Conservation (phyloP, 2,797 vertebrate genomes). For the Malurus splendens region DNA sequence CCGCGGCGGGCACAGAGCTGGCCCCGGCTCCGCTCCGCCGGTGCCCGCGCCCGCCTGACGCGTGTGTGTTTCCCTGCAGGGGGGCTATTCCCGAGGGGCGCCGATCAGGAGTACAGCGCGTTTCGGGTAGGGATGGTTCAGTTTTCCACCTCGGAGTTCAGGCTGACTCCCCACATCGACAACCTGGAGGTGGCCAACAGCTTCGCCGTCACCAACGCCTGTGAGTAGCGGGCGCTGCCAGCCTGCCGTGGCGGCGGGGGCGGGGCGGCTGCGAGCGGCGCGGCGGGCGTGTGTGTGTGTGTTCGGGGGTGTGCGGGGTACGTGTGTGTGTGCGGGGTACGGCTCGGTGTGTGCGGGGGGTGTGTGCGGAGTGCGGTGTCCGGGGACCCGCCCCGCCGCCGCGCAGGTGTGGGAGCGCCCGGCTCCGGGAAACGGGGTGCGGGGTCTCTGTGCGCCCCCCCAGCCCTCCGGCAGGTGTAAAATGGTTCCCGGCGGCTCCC, state of each 20-base stretch:
- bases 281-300: neutral
- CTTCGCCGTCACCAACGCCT: conserved; percentile 98
- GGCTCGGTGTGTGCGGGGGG: neutral
- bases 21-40: neutral
- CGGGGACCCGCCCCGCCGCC: neutral
- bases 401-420: neutral
- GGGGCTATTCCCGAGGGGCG: conserved; percentile 94
- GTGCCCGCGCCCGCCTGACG: conserved; percentile 1
- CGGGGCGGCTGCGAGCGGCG: neutral
- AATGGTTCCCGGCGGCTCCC: neutral
- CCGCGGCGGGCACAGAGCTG: neutral
- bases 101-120: conserved; percentile 98
- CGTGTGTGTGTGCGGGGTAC: neutral
- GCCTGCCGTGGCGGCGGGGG: neutral
- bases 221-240: conserved; percentile 77
- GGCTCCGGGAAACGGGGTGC: too few relatives aligned
- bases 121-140: conserved; percentile 98
- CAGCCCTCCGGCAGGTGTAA: neutral
- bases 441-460: neutral
- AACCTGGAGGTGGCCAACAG: conserved; percentile 98
- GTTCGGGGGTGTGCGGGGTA: neutral
- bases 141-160: conserved; percentile 92
- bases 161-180: conserved; percentile 96
- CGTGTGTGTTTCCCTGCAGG: conserved; percentile 77
- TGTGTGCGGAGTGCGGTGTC: too few relatives aligned